phyloP scores from a whole-genome alignment of 2,888 invertebrate genomes.

The Barypeithes pellucidus region DNA sequence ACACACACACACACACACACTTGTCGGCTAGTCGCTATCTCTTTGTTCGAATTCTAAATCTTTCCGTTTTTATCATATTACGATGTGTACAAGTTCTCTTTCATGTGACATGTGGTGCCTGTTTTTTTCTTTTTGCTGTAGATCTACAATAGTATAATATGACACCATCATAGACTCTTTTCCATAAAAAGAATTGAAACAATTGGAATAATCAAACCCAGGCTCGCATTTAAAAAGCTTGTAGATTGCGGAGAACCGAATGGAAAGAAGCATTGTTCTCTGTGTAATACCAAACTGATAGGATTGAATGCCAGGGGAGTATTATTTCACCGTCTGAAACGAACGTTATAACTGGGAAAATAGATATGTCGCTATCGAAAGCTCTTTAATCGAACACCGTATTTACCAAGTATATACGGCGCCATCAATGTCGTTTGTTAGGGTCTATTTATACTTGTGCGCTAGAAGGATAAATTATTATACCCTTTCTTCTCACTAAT shows the following conservation, averaged over 20 bases:
- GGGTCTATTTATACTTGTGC: conserved; percentile 42
- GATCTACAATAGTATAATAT: no score
- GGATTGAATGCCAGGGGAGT: conserved; percentile 57
- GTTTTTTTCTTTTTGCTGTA: not conserved
- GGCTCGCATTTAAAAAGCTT: conserved; percentile 44
- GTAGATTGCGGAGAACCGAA: conserved; percentile 46
- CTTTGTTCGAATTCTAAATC: no score
- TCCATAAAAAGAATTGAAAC: conserved; percentile 10
- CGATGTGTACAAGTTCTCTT: no score
- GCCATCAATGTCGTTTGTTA: conserved; percentile 47
- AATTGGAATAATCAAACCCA: conserved; percentile 37
- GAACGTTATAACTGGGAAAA: conserved; percentile 49
- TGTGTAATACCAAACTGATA: conserved; percentile 58
- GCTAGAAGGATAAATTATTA: conserved; percentile 43
- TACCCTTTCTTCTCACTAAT: conserved; percentile 12
- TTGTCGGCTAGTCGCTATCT: no score
- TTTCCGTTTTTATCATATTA: no score
- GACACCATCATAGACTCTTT: not conserved
- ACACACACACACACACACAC: no score
- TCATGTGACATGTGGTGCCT: no score
- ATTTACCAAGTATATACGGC: conserved; percentile 51
- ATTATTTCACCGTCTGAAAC: conserved; percentile 57
- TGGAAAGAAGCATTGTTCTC: conserved; percentile 50
- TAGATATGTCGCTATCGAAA: conserved; percentile 59
- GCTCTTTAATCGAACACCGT: conserved; percentile 57